Percentiles rank a stretch among this genome's conserved stretches.
These are phyloP conservation scores for Ligdia adustata DNA, from an alignment of 2,888 invertebrate genomes.

Conservation along the genomic window DNA sequence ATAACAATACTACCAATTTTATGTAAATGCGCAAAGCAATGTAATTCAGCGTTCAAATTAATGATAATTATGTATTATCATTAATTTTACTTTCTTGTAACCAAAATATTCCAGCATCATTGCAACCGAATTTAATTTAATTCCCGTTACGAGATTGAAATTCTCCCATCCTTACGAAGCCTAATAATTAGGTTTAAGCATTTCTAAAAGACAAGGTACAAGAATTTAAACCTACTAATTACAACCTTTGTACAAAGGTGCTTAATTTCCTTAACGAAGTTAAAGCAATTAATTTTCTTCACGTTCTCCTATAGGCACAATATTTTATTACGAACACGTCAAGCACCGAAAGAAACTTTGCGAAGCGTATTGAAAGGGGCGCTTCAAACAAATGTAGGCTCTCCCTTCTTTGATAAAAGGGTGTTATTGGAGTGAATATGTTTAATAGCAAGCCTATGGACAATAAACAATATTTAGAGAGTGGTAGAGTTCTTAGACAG, in stretches of 20 bases:
- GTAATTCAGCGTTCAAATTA: too few species aligned
- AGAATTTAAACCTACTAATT: slow-evolving; percentile 26
- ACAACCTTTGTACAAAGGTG: slow-evolving; percentile 19
- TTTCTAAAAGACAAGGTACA: slow-evolving; percentile 19
- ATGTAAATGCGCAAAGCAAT: too few species aligned
- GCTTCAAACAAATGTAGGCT: slow-evolving; percentile 23
- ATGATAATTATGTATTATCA: too few species aligned
- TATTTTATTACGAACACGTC: slow-evolving; percentile 44
- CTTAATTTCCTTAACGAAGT: slow-evolving; percentile 27
- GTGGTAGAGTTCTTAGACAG: slow-evolving; percentile 53
- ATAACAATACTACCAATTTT: too few species aligned
- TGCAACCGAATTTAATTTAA: background rate
- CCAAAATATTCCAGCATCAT: too few species aligned
- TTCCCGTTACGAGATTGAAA: slow-evolving; percentile 9
- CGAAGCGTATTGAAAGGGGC: slow-evolving; percentile 16
- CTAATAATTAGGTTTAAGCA: slow-evolving; percentile 19
- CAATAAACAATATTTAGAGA: slow-evolving; percentile 59
- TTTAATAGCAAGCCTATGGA: slow-evolving; percentile 37
- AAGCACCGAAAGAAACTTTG: slow-evolving; percentile 51
- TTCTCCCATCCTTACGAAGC: slow-evolving; percentile 4
- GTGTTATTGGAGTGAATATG: slow-evolving; percentile 35
- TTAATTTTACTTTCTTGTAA: too few species aligned
- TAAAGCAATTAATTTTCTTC: slow-evolving; percentile 30
- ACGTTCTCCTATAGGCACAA: slow-evolving; percentile 24
- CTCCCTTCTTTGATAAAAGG: slow-evolving; percentile 14